phyloP scores from a whole-genome alignment of 2,113 vertebrate species.

The Engystomops pustulosus region DNA sequence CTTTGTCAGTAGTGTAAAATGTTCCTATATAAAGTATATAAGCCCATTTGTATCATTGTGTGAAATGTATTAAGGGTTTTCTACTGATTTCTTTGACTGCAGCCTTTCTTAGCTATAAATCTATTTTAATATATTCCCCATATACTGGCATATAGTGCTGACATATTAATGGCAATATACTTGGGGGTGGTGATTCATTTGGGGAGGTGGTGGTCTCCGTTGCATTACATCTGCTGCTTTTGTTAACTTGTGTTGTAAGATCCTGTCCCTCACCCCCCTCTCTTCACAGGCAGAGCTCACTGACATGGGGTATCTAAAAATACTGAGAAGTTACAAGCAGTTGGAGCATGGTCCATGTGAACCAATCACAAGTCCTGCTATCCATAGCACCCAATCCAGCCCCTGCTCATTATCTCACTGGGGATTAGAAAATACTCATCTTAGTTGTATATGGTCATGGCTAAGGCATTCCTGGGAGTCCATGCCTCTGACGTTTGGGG shows the following conservation, averaged over 20 bases:
- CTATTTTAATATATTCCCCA: background rate
- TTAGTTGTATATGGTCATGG: conserved; percentile 76
- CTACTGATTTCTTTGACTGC: background rate
- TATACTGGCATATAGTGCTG: background rate
- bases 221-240: conserved; percentile 60
- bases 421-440: conserved; percentile 68
- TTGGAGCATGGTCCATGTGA: conserved; percentile 64
- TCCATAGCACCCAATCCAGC: conserved; percentile 72
- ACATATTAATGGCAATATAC: conserved; percentile 6
- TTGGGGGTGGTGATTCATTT: conserved; percentile 8
- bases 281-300: conserved; percentile 50
- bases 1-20: background rate
- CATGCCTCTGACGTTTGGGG: conserved; percentile 78
- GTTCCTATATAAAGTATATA: background rate
- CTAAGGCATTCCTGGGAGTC: conserved; percentile 82
- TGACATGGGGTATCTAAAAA: conserved; percentile 74
- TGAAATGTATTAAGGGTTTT: background rate
- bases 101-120: background rate
- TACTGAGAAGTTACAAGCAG: conserved; percentile 71
- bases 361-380: conserved; percentile 64
- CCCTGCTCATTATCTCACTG: conserved; percentile 64
- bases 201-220: conserved; percentile 36
- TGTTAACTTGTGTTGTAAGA: conserved; percentile 59
- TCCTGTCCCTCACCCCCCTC: conserved; percentile 47
- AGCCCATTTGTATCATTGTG: background rate